Evolutionary conservation across 35 echinoderm and acorn worm genomes (phyloP), one percentile per base, ranked within the genome.

Genomic region (Ophioderma brevispina): DNA sequence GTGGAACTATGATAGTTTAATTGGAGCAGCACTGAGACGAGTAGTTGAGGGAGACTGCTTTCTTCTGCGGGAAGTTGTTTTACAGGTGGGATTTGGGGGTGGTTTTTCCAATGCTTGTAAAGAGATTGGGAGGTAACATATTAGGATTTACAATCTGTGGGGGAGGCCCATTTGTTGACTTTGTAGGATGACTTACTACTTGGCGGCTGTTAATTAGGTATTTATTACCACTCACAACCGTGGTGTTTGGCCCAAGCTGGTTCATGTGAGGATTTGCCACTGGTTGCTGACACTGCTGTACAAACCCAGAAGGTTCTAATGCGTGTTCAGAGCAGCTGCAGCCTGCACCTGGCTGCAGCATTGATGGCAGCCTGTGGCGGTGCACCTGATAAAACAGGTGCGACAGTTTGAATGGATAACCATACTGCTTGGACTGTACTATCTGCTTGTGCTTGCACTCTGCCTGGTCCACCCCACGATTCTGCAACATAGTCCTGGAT

Each of bases 1-100:
- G 90, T 1, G 97, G 97, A 50, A 99, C 89, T 82, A 99, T 93
- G 19, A 99, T 87, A 17, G 97, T 99, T n/a, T 36, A 89, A 75
- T 10, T 93, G 97, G 46, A 94, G 97, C 32, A 99, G 56, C 32
- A 90, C 75, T 25, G 92, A 90, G 82, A 33, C 70, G 39, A 37
- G n/a, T n/a, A 84, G 43, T 11, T 40, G n/a, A 34, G 1, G 35
- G 37, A 19, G 78, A n/a, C 13, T 37, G 80, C 6, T 82, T 18
- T 17, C 35, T n/a, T 38, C 21, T 84, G 83, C 35, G 83, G 56
- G 37, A 35, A 43, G 37, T 21, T 35, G 83, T 1, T 33, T 35
- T 85, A 0, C 15, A 40, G 30, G 83, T 37, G 63, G 25, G 23
- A 4, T 55, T 85, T 75, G 43, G 33, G 19, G 83, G 21, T 18